Evolutionary conservation across 2,113 vertebrate genomes (phyloP).

Genomic region (Oryzias celebensis): DNA sequence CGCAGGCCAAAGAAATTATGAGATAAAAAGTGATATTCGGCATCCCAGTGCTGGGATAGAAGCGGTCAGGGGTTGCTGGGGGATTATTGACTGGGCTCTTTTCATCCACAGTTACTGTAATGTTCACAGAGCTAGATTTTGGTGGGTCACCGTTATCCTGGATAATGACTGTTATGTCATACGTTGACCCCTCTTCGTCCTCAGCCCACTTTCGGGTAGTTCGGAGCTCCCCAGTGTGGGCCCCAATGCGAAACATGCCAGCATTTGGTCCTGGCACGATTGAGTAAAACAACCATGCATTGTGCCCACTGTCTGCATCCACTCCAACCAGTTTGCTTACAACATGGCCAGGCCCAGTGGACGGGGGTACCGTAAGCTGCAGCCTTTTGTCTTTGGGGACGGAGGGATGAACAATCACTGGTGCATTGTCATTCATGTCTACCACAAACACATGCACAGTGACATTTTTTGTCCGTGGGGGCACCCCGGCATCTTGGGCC

Average conservation of each 20-base stretch:
- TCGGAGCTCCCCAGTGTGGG: conserved; percentile 83
- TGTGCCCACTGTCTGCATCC: conserved; percentile 88
- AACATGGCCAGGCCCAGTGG: conserved; percentile 78
- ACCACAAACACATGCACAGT: conserved; percentile 85
- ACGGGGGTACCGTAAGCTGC: conserved; percentile 75
- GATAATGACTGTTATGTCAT: conserved; percentile 80
- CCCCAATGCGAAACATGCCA: conserved; percentile 81
- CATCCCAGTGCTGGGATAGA: conserved; percentile 69
- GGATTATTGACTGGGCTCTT: conserved; percentile 67
- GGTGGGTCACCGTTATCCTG: conserved; percentile 83
- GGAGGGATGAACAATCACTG: conserved; percentile 80
- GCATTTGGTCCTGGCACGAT: conserved; percentile 75
- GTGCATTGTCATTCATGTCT: conserved; percentile 87
- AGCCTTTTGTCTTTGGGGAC: conserved; percentile 76
- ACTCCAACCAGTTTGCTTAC: conserved; percentile 86
- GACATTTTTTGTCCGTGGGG: conserved; percentile 77
- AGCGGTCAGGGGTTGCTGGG: conserved; percentile 68
- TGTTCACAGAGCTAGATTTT: conserved; percentile 77
- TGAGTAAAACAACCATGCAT: conserved; percentile 87
- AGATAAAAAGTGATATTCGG: conserved; percentile 83
- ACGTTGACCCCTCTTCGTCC: conserved; percentile 73
- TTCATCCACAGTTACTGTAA: conserved; percentile 85
- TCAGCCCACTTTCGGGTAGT: conserved; percentile 75
- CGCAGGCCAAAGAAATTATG: conserved; percentile 83
- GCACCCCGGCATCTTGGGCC: conserved; percentile 83